Evolutionary conservation across 2,888 invertebrate species (phyloP).

Genomic region (Strigamia transsilvanica): DNA sequence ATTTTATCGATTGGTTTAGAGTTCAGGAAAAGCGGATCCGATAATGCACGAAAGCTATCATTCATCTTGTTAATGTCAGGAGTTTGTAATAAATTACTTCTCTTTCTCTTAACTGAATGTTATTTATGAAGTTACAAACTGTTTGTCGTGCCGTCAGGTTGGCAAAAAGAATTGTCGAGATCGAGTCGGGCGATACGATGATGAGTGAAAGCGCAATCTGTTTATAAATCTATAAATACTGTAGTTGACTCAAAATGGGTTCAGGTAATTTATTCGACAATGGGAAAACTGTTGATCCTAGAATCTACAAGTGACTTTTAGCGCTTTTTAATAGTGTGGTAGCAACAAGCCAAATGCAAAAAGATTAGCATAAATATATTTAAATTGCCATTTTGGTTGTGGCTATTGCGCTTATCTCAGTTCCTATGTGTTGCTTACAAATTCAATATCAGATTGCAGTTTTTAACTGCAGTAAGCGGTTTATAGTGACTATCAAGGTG

Average conservation of each 20-base stretch:
- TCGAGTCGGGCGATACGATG: constrained; percentile 27
- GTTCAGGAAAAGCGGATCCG: constrained; percentile 45
- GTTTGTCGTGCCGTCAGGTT: constrained; percentile 27
- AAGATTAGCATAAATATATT: neutral
- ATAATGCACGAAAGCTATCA: constrained; percentile 42
- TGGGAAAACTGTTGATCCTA: constrained; percentile 30
- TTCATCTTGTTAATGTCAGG: constrained; percentile 45
- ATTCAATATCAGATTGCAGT: too few relatives aligned
- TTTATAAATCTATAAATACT: constrained; percentile 41
- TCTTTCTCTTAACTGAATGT: constrained; percentile 7
- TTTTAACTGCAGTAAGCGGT: too few relatives aligned
- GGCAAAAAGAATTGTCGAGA: constrained; percentile 32
- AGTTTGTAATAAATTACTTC: constrained; percentile 44
- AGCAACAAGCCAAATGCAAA: neutral
- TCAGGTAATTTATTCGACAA: constrained; percentile 33
- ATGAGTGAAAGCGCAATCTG: constrained; percentile 38
- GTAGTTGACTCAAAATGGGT: constrained; percentile 3
- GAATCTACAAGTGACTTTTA: constrained; percentile 32
- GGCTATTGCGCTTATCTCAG: too few relatives aligned
- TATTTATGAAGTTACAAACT: constrained; percentile 42
- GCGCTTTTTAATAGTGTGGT: neutral
- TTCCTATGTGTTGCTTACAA: too few relatives aligned
- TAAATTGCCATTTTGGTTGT: too few relatives aligned
- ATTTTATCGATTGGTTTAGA: constrained; percentile 43
- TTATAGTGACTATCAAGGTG: too few relatives aligned